phyloP scores from a whole-genome alignment of 2,888 invertebrate species.

The Drosophila anomalata region DNA sequence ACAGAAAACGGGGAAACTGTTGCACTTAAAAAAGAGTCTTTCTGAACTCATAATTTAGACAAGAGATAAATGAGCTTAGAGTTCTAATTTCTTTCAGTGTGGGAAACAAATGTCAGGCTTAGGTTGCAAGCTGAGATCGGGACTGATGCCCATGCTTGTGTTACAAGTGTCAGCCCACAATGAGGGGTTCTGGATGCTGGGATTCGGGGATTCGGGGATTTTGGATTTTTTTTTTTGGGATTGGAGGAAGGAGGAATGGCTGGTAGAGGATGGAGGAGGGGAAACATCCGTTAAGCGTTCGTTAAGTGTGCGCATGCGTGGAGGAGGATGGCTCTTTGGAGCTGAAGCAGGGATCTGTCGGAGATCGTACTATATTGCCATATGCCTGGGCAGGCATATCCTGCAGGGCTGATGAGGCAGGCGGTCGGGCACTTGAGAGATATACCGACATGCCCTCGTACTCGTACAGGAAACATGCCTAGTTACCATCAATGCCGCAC shows the following conservation, averaged over 20 bases:
- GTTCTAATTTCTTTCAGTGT: constrained; percentile 6
- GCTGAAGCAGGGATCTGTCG: constrained; percentile 17
- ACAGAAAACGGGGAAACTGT: constrained; percentile 27
- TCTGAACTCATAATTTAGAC: too few relatives aligned
- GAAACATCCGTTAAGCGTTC: constrained; percentile 78
- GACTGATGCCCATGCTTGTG: constrained; percentile 58
- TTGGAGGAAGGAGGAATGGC: too few relatives aligned
- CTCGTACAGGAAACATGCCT: constrained; percentile 50
- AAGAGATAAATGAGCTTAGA: too few relatives aligned
- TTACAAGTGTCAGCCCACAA: constrained; percentile 73
- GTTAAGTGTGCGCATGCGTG: constrained; percentile 65
- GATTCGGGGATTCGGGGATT: background rate
- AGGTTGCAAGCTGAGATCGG: constrained; percentile 18
- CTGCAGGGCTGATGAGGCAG: constrained; percentile 43
- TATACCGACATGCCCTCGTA: constrained; percentile 10
- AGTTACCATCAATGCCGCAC: constrained; percentile 39
- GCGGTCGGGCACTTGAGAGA: constrained; percentile 42
- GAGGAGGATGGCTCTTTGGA: constrained; percentile 16
- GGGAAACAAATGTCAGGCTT: constrained; percentile 77
- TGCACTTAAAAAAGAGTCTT: constrained; percentile 3
- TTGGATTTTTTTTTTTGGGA: background rate
- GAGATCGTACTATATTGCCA: constrained; percentile 11
- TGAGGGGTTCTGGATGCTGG: constrained; percentile 1
- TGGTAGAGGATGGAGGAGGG: background rate
- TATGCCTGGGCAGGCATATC: constrained; percentile 46